Percentiles rank a stretch among this genome's conserved stretches.
Evolutionary conservation across 1,140 invertebrate species (phyloP).

Genomic region (Pseudachorutes palmiensis): DNA sequence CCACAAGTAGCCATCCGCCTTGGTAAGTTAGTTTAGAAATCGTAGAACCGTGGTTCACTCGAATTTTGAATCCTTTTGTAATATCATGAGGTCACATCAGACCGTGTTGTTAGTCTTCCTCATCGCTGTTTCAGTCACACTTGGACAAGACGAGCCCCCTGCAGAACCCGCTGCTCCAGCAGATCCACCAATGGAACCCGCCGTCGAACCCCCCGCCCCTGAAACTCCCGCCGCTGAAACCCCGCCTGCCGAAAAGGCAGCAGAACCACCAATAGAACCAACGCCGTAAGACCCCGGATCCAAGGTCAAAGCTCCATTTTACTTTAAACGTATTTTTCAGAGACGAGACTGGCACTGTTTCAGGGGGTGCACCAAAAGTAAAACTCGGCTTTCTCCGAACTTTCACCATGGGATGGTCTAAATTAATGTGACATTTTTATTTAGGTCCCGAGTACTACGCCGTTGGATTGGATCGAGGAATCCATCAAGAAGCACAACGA

Average conservation of each 20-base stretch:
- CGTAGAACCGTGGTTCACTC: no score
- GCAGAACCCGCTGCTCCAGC: not conserved
- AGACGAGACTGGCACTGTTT: not conserved
- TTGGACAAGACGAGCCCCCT: not conserved
- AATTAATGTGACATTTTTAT: not conserved
- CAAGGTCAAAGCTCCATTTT: not conserved
- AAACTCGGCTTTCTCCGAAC: not conserved
- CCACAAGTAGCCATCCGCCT: not conserved
- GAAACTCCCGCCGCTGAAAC: not conserved
- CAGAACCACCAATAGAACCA: not conserved
- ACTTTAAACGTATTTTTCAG: not conserved
- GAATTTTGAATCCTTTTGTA: no score
- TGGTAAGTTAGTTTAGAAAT: not conserved
- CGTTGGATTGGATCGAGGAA: not conserved
- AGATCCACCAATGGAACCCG: not conserved
- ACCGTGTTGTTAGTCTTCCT: no score
- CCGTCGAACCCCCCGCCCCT: not conserved
- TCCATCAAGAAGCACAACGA: conserved; percentile 13
- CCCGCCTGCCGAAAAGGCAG: not conserved
- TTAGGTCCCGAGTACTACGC: not conserved
- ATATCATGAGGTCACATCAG: no score
- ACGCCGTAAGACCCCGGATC: no score
- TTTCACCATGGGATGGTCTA: not conserved
- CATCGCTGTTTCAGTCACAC: no score
- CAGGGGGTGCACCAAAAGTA: not conserved